Evolutionary conservation across 2,888 invertebrate species (phyloP).

Genomic region (Tiliacea citrago): DNA sequence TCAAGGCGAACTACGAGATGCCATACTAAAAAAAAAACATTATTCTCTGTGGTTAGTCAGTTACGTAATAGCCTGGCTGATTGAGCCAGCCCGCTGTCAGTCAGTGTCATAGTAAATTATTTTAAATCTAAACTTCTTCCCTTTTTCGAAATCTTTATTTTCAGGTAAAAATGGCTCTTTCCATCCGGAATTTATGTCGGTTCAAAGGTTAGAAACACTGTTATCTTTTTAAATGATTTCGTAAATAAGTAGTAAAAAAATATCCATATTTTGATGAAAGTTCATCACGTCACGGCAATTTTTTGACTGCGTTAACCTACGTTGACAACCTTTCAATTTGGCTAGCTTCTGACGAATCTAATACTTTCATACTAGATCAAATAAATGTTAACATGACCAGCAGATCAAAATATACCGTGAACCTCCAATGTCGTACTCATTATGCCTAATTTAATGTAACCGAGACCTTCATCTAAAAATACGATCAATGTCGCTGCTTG

Average conservation of each 20-base stretch:
- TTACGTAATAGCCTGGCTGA: slow-evolving; percentile 78
- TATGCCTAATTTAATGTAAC: slow-evolving; percentile 76
- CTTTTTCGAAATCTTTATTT: slow-evolving; percentile 54
- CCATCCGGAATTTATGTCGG: slow-evolving; percentile 90
- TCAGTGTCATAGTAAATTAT: slow-evolving; percentile 82
- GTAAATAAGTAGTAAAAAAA: slow-evolving; percentile 3
- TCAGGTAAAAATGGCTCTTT: slow-evolving; percentile 89
- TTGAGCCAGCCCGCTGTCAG: slow-evolving; percentile 69
- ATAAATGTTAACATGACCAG: slow-evolving; percentile 37
- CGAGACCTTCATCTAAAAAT: slow-evolving; percentile 89
- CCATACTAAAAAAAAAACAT: too few relatives aligned
- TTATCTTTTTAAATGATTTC: slow-evolving; percentile 12
- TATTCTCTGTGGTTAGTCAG: slow-evolving; percentile 38
- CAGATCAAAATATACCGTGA: slow-evolving; percentile 49
- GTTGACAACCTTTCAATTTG: slow-evolving; percentile 74
- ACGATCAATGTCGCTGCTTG: slow-evolving; percentile 71
- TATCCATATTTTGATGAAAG: slow-evolving; percentile 27
- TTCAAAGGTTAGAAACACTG: slow-evolving; percentile 87
- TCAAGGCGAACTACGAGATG: too few relatives aligned
- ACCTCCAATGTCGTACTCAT: slow-evolving; percentile 79
- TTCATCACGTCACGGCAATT: slow-evolving; percentile 35
- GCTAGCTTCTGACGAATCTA: slow-evolving; percentile 53
- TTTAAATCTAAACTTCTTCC: slow-evolving; percentile 69
- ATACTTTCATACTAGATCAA: slow-evolving; percentile 24
- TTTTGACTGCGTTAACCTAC: slow-evolving; percentile 60